These are phyloP conservation scores for Dromas ardeola DNA, from an alignment of 2,113 vertebrate genomes.

Conservation along the genomic window DNA sequence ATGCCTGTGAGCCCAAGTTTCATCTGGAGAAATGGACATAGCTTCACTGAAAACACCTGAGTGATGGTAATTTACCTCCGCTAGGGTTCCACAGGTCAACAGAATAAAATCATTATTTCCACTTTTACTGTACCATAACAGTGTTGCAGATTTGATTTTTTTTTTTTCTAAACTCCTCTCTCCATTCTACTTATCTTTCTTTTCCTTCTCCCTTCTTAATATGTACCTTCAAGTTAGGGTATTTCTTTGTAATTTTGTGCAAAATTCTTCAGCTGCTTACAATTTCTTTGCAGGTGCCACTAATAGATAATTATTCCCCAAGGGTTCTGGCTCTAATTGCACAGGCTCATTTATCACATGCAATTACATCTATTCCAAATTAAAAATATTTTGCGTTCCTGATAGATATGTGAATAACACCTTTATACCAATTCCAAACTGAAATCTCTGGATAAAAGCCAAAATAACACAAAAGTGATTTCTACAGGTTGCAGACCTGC, in stretches of 20 bases:
- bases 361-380: slow-evolving; percentile 58
- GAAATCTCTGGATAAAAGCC: slow-evolving; percentile 57
- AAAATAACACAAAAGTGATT: slow-evolving; percentile 20
- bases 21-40: not conserved
- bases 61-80: not conserved
- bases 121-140: not conserved
- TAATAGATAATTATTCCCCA: slow-evolving; percentile 51
- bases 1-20: not conserved
- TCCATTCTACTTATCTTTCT: not conserved
- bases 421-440: slow-evolving; percentile 31
- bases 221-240: not conserved
- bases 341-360: slow-evolving; percentile 52
- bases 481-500: not conserved
- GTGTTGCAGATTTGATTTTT: not conserved
- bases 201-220: slow-evolving; percentile 19
- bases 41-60: not conserved
- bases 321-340: slow-evolving; percentile 46
- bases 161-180: not conserved
- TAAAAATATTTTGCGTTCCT: slow-evolving; percentile 46
- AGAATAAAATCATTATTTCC: not conserved
- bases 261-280: slow-evolving; percentile 61
- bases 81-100: not conserved
- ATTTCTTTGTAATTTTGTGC: not conserved
- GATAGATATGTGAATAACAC: slow-evolving; percentile 33
- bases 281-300: slow-evolving; percentile 42